A percentile compares a stretch with the other conserved stretches of the same genome.
phyloP scores from a whole-genome alignment of 2,113 vertebrate genomes.

The Tauraco erythrolophus region DNA sequence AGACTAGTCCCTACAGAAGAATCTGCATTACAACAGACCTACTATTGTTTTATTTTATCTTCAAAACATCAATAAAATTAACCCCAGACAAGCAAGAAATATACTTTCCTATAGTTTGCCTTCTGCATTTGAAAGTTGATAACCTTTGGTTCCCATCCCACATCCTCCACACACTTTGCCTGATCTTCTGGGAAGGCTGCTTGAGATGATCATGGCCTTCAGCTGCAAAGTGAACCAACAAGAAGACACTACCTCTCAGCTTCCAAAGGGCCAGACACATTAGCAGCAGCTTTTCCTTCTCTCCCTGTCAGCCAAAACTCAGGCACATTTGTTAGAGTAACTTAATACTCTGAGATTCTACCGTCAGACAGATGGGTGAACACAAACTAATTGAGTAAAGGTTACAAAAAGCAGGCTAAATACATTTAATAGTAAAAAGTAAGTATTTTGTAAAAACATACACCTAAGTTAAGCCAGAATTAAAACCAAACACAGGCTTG shows the following conservation, averaged over 20 bases:
- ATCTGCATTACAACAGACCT: neutral
- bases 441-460: neutral
- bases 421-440: neutral
- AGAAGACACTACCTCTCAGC: accelerated
- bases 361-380: neutral
- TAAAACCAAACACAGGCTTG: neutral
- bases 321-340: neutral
- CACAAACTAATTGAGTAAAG: neutral
- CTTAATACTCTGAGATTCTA: neutral
- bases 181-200: neutral
- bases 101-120: neutral
- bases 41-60: neutral
- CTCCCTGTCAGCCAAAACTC: neutral
- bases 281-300: neutral
- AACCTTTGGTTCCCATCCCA: neutral
- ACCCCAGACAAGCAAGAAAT: neutral
- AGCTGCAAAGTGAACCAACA: neutral
- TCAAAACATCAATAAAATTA: neutral
- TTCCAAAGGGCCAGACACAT: neutral
- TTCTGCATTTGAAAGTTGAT: neutral
- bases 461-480: neutral
- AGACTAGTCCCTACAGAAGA: neutral
- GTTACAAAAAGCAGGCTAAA: neutral
- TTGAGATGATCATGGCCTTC: neutral
- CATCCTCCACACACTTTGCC: neutral